Evolutionary conservation across 2,113 vertebrate species (phyloP), one percentile per base, ranked within the genome.

Genomic region (Mionectes macconnelli): DNA sequence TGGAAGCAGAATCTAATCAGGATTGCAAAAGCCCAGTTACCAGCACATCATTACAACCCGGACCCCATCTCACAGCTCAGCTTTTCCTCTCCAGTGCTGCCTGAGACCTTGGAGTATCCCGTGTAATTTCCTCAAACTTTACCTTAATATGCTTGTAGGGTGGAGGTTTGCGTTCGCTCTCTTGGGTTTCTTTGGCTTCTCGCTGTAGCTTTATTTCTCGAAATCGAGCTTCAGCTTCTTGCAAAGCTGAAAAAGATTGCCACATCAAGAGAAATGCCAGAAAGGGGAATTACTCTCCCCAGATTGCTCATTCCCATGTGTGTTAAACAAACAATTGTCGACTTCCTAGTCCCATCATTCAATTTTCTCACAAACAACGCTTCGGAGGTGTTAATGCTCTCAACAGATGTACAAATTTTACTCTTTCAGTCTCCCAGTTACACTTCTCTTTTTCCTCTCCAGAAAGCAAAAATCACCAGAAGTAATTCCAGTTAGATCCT

Each of bases 61-160:
- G 42, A 55, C 30, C 60, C 33, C 28, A 39, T 24, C 53, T 84
- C 56, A 40, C 18, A 63, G 37, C 4, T 73, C 45, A 35, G 50
- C 47, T 70, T 30, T 18, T 83, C 35, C 59, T 60, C 79, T 53
- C 8, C 60, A 39, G 25, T 4, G 37, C 44, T 50, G 45, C 28
- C 55, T 52, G 24, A 45, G 49, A 47, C 49, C 53, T 85, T 50
- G 1, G 11, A 86, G 63, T 6, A 62, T 3, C 27, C 45, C 42
- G 20, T 28, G 33, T 3, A 6, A 63, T 4, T 14, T 42, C 55
- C 72, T 84, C 72, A 66, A 49, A 80, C 74, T 96, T 75, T 75
- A 99, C 99, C 99, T 99, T 99, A 84, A 99, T 99, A 21, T 99
- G 99, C 89, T 99, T 99, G 94, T 99, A 99, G 0, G 99, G 99